Conservation (phyloP, 2,888 invertebrate genomes). For the Sinopyrophorus schimmeli region DNA sequence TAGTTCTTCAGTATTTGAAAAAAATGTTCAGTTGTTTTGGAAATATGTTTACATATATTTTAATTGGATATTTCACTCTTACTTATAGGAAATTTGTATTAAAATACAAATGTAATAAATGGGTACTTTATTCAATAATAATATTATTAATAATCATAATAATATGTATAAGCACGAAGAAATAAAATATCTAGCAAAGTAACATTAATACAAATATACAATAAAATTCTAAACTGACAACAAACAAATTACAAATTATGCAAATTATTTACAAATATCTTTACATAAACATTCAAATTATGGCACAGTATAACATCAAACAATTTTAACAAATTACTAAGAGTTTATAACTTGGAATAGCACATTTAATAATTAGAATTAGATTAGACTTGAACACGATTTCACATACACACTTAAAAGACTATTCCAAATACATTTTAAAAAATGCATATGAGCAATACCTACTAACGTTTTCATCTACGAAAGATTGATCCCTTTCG, state of each 20-base stretch:
- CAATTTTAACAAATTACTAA: constrained; percentile 14
- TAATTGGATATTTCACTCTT: no score
- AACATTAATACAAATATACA: constrained; percentile 37
- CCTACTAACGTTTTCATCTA: constrained; percentile 14
- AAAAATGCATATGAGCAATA: constrained; percentile 16
- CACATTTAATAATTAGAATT: constrained; percentile 14
- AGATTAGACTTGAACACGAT: constrained; percentile 14
- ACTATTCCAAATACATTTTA: constrained; percentile 13
- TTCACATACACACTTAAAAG: constrained; percentile 17
- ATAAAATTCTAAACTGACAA: constrained; percentile 42
- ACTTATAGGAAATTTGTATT: no score
- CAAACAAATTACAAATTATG: constrained; percentile 34
- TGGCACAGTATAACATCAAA: constrained; percentile 32
- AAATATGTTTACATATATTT: no score
- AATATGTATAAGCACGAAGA: constrained; percentile 17
- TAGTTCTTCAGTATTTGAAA: no score
- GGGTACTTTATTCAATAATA: no score
- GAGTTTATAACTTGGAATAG: constrained; percentile 5
- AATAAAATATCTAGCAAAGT: constrained; percentile 30
- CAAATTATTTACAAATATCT: constrained; percentile 26
- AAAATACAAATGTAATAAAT: no score
- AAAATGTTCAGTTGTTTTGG: no score
- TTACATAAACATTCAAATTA: constrained; percentile 27
- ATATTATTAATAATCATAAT: constrained; percentile 16
- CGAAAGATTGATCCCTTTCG: constrained; percentile 25